phyloP scores from a whole-genome alignment of 2,797 vertebrate species.

The Stomatorhinus walkeri region DNA sequence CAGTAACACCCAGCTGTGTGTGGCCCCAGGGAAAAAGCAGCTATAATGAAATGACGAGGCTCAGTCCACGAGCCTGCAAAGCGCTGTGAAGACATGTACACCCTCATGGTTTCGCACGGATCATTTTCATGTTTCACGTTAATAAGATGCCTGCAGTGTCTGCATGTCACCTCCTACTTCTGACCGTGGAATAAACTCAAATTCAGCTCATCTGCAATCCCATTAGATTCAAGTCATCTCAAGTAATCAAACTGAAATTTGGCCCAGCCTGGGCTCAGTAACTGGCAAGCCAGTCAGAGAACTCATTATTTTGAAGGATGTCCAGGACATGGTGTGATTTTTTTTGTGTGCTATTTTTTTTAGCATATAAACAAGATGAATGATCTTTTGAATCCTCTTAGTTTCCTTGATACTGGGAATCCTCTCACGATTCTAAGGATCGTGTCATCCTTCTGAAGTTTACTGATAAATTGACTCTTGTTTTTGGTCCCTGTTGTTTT shows the following conservation, averaged over 20 bases:
- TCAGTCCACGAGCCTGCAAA: not conserved
- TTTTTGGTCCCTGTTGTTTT: not conserved
- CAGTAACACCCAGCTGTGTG: not conserved
- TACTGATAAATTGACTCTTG: not conserved
- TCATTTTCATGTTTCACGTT: not conserved
- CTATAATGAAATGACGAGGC: conserved; percentile 3
- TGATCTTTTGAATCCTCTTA: not conserved
- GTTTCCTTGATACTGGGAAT: not conserved
- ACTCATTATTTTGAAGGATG: not conserved
- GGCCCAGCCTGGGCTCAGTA: not conserved
- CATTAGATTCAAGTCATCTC: not conserved
- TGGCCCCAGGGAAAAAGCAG: not conserved
- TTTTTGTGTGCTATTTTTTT: not conserved
- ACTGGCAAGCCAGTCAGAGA: not conserved
- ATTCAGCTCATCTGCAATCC: not conserved
- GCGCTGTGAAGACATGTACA: not conserved
- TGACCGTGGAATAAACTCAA: not conserved
- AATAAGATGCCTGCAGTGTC: not conserved
- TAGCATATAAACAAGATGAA: not conserved
- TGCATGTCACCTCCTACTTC: not conserved
- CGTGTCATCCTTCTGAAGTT: not conserved
- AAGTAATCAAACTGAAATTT: not conserved
- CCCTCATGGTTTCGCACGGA: not conserved
- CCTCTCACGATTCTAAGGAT: not conserved
- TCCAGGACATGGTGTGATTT: not conserved